Evolutionary conservation across 2,888 invertebrate genomes (phyloP).

Genomic region (Eristalis pertinax): DNA sequence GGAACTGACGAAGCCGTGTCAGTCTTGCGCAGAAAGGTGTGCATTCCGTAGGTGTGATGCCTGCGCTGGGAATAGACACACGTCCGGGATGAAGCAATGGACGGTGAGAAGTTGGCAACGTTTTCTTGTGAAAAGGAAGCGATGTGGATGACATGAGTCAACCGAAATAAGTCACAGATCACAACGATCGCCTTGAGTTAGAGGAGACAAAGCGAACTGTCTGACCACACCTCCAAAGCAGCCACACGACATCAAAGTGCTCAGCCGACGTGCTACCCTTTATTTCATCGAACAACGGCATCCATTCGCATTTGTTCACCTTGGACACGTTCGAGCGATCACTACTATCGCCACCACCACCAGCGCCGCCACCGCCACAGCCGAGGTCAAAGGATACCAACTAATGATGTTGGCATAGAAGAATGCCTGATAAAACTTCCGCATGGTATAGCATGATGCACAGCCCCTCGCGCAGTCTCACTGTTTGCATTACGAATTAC

Average conservation of each 20-base stretch:
- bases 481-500: conserved; percentile 71
- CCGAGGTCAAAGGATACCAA: conserved; percentile 65
- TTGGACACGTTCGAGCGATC: conserved; percentile 66
- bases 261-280: neutral
- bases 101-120: no score
- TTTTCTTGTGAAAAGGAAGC: no score
- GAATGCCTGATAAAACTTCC: conserved; percentile 71
- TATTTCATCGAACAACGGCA: conserved; percentile 17
- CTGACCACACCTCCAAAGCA: no score
- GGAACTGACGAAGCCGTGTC: conserved; percentile 5
- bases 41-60: neutral
- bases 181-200: no score
- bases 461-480: conserved; percentile 13
- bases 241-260: neutral
- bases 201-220: no score
- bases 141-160: no score
- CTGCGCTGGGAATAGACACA: neutral
- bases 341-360: neutral
- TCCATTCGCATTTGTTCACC: conserved; percentile 64
- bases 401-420: conserved; percentile 70
- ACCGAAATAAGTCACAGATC: no score
- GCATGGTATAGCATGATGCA: conserved; percentile 49
- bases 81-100: neutral
- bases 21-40: neutral
- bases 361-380: neutral